Base-by-base conservation (phyloP, 37 sponge, comb jelly and placozoan genomes). In the Haliclona indistincta region DNA sequence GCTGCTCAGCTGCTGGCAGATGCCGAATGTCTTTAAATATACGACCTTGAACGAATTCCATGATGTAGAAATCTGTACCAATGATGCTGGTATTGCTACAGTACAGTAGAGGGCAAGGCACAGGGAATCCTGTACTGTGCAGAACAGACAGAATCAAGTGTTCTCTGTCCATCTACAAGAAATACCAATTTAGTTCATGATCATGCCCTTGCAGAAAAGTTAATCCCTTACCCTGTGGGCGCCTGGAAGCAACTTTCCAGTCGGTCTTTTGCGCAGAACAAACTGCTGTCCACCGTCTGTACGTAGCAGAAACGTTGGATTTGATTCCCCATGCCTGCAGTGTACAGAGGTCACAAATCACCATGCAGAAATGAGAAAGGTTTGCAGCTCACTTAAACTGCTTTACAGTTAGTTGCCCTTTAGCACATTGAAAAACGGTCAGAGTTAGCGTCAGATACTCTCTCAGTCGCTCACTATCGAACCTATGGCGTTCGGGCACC, bases 21-120 rank as follows among this genome's bases (percentile, higher is more conserved):
- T n/a, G n/a, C n/a, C n/a, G n/a, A n/a, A n/a, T n/a, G 53, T 87
- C 81, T 35, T 64, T 64, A 44, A 89, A 93, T 37, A 82, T 51
- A 1, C 94, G 70, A 8, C 94, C 94, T 77, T 75, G 76, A 8
- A 91, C 86, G 60, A 67, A 82, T 51, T 89, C 86, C 94, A 93
- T 93, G 58, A 93, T 2, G 39, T 84, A 93, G 65, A 93, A 93
- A 56, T 81, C 76, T 13, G 94, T 89, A 23, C 94, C 94, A 45
- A 89, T 88, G 23, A 93, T 66, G 39, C 38, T 63, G 0, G 54
- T 28, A 72, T 89, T 78, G 2, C 34, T 61, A 54, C 94, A 93
- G 63, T 81, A 88, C 36, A 74, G 64, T 36, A 84, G 63, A 1
- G 94, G 94, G 22, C 61, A 28, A 4, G 94, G 94, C 15, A 89